Evolutionary conservation across 1,140 invertebrate species (phyloP), one percentile per base, ranked within the genome.

Genomic region (Geopemphigus sp.): DNA sequence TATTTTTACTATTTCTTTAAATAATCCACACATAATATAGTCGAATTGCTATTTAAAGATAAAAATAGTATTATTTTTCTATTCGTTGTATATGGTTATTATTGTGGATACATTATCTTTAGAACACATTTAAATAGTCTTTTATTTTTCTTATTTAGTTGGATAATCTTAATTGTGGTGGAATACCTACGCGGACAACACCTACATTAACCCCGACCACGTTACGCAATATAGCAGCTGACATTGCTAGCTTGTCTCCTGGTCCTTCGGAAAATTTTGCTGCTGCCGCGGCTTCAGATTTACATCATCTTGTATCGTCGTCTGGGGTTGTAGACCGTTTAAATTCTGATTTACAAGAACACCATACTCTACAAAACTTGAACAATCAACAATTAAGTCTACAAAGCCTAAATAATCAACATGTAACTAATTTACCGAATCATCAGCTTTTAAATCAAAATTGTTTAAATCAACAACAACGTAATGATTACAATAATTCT

Each of bases 161-260:
- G 84, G 93, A 94, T 86, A 92, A 92, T 82, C 87, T 94, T 83
- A 91, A 92, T 84, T 92, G 91, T 84, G 74, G 91, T 84, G 93
- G 93, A 82, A 93, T 95, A 82, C 93, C 94, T 63, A 96, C 95
- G 54, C 89, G 92, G 84, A 96, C 95, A 70, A 97, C 95, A 82
- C 91, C 94, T 80, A 98, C 96, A 76, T 88, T 98, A 82, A 98
- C 96, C 73, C 96, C 95, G 80, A 97, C 95, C 26, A 96, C 95
- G 80, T 87, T 97, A 83, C 89, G 93, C 82, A 95, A 91, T 86
- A 94, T 98, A 84, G 95, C 29, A 17, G 57, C 56, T 19, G 74
- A 97, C 85, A 94, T 97, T 17, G 45, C n/a, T 24, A 15, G 15
- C 86, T 87, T 88, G 0, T 88, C 89, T 72, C 84, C 89, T 15